Base-by-base conservation (phyloP, 64 coral and sea anemone genomes). In the Orbicella faveolata region DNA sequence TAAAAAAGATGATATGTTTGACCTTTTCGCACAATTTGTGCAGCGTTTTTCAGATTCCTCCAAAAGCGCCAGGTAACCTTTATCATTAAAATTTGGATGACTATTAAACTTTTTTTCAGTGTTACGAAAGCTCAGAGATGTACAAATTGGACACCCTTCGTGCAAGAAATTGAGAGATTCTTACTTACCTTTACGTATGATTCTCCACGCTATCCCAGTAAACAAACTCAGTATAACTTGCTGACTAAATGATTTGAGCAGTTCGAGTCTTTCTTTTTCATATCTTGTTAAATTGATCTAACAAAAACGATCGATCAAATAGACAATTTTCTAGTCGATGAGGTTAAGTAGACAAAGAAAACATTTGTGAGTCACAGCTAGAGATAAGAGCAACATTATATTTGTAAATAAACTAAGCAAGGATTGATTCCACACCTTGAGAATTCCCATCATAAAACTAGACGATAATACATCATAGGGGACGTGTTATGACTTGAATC, bases 401-500 rank as follows among this genome's bases (percentile, higher is more conserved):
- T 70, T 70, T 70, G 67, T n/a, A 70, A 70, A 34, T 15, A 81
- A 81, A 34, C 75, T 52, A n/a, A 39, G 18, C 39, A 18, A 81
- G 57, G n/a, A 61, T 8, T 63, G 54, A 35, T 63, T 53, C 23
- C 79, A 61, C 78, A 81, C 61, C 79, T 81, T 81, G 79, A 81
- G 55, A 81, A 64, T 81, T 81, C 79, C 79, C 79, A 81, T 81
- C 23, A 81, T 63, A 81, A 81, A 81, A 63, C 79, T 36, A 70
- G 7, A 80, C 63, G 9, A 44, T 78, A 61, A 62, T 81, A 62
- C 54, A 17, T 54, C 54, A 35, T 4, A 36, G 54, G 18, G 16
- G 61, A 53, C 61, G n/a, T 11, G 51, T 79, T 79, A 59, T 79
- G 41, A 79, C 25, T 79, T 79, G 52, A 57, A 52, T 26, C 13